A percentile compares a stretch with the other conserved stretches of the same genome.
phyloP scores from a whole-genome alignment of 2,888 invertebrate genomes.

The Lasioglossum calceatum region DNA sequence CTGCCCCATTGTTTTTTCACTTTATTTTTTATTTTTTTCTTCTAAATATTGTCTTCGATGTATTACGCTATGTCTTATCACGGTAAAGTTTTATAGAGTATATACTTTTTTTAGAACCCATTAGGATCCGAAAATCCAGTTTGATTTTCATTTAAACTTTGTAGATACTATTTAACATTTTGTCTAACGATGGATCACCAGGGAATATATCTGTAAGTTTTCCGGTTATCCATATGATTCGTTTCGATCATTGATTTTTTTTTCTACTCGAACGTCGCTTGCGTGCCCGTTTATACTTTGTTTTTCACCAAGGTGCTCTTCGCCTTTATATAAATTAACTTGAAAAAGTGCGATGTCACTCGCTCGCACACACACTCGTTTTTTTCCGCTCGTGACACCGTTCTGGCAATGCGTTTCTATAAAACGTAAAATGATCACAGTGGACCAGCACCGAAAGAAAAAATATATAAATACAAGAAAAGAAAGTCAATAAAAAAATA shows the following conservation, averaged over 20 bases:
- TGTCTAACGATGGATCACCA: conserved; percentile 50
- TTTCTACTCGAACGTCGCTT: conserved; percentile 40
- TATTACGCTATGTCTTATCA: conserved; percentile 66
- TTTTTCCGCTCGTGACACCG: conserved; percentile 30
- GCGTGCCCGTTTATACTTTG: conserved; percentile 66
- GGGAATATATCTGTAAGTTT: conserved; percentile 32
- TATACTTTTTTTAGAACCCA: conserved; percentile 61
- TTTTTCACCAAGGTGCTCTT: conserved; percentile 69
- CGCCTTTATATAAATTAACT: conserved; percentile 48
- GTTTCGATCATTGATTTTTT: conserved; percentile 41
- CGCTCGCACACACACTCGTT: conserved; percentile 13
- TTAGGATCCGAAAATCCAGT: conserved; percentile 62
- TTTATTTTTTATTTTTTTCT: conserved; percentile 14
- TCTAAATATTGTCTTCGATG: conserved; percentile 72
- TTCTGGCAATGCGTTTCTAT: conserved; percentile 48
- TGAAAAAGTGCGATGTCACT: conserved; percentile 48
- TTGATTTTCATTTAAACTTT: conserved; percentile 60
- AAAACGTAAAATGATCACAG: conserved; percentile 54
- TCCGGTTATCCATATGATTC: conserved; percentile 33
- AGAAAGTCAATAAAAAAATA: conserved; percentile 54
- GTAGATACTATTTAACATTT: conserved; percentile 62
- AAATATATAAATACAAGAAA: conserved; percentile 42
- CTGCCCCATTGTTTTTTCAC: conserved; percentile 35
- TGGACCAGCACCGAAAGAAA: conserved; percentile 67
- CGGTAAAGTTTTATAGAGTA: conserved; percentile 58